Base-by-base conservation (phyloP, 2,113 vertebrate genomes). In the Rallus limicola region DNA sequence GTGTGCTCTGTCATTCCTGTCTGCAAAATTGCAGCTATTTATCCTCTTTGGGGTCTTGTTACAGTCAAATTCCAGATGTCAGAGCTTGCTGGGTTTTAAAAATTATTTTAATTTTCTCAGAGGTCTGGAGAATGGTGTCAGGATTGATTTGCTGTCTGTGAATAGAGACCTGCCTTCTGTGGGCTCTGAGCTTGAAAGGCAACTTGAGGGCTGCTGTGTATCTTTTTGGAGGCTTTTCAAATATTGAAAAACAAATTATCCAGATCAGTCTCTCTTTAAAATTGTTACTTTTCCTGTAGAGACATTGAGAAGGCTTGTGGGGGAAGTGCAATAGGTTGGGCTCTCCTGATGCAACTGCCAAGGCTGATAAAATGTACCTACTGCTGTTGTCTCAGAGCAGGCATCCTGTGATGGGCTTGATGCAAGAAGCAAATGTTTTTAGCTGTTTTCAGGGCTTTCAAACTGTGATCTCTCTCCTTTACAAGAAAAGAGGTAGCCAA, bases 1-100 rank as follows among this genome's bases (percentile, higher is more conserved):
- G 55, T 1, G 6, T 90, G 53, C 79, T 82, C 84, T 95, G 77
- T 90, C 88, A 56, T 74, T 95, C 87, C 79, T 93, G 76, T 42
- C 90, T 94, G 52, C 82, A 88, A 88, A 96, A 96, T 68, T 95
- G 86, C 86, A 86, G 82, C 79, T 76, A 60, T 94, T 95, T 95
- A 71, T 94, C 72, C 80, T 92, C 69, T 79, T 78, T 0, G 0
- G 92, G 64, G 71, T 92, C 92, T 78, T 82, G 60, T 11, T 84
- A 86, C 80, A 88, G 85, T 79, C 67, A 71, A 88, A 82, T 58
- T 84, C 90, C 86, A 96, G 90, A 83, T 93, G 93, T 86, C 88
- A 75, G 63, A 5, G 64, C 83, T 92, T 94, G 25, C 64, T 83
- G 82, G 48, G 26, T 20, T 86, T 92, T 88, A 96, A 95, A 92